Percentiles rank a stretch among this genome's conserved stretches.
These are phyloP conservation scores for Chloroceryle amazona DNA, from an alignment of 2,797 vertebrate species.

Conservation along the genomic window DNA sequence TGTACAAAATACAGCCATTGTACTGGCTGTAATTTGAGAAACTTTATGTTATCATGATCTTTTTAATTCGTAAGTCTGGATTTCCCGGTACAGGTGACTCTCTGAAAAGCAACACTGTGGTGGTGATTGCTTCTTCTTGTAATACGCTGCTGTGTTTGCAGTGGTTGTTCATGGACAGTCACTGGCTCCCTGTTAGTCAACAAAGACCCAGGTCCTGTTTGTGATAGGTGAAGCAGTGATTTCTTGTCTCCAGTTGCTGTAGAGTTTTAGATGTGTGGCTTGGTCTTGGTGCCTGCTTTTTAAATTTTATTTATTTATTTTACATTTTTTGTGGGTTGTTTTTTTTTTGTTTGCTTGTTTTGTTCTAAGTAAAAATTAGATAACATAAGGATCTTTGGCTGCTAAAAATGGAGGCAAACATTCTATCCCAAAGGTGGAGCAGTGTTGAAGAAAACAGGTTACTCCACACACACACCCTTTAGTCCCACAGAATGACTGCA, in stretches of 20 bases:
- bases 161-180: conserved; percentile 14
- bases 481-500: conserved; percentile 73
- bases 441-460: conserved; percentile 82
- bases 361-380: background rate
- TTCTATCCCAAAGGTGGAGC: conserved; percentile 85
- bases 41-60: conserved; percentile 13
- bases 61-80: conserved; percentile 54
- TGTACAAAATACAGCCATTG: no score
- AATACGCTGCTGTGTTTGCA: conserved; percentile 28
- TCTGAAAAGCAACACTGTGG: conserved; percentile 38
- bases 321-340: no score
- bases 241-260: conserved; percentile 7
- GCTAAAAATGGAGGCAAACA: conserved; percentile 78
- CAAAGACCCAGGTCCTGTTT: background rate
- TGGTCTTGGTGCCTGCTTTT: background rate
- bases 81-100: conserved; percentile 30
- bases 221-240: background rate
- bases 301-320: no score
- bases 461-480: conserved; percentile 9
- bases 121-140: conserved; percentile 45
- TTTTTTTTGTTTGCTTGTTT: background rate
- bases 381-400: background rate
- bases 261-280: background rate
- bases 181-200: background rate
- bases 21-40: conserved; percentile 52